Conservation (phyloP, 23 tunicate species). For the Styela clava region DNA sequence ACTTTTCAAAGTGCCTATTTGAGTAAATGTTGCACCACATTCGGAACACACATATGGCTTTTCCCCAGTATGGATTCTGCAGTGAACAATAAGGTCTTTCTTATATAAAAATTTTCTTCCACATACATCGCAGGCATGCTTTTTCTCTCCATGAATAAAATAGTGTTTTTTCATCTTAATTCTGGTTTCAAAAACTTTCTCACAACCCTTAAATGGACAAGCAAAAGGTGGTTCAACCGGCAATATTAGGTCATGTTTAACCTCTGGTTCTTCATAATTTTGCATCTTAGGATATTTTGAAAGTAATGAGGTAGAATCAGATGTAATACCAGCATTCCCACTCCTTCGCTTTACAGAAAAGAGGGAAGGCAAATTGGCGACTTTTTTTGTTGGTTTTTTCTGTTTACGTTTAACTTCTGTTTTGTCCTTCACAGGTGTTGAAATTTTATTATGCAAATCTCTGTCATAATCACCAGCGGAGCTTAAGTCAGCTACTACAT, state of each 20-base stretch:
- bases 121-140: not conserved
- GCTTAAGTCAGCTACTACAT: not conserved
- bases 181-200: not conserved
- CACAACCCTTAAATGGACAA: not conserved
- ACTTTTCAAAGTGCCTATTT: slow-evolving; percentile 47
- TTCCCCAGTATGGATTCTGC: slow-evolving; percentile 66
- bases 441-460: not conserved
- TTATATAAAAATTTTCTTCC: not conserved
- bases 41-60: slow-evolving; percentile 51
- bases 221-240: slow-evolving; percentile 4
- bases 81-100: slow-evolving; percentile 33
- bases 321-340: not conserved
- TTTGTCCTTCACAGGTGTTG: not conserved
- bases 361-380: not conserved
- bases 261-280: not conserved
- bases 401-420: not conserved
- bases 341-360: not conserved
- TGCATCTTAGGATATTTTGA: not conserved
- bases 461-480: no score
- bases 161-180: slow-evolving; percentile 3
- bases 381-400: no score
- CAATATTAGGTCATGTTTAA: not conserved
- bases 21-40: slow-evolving; percentile 63
- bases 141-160: not conserved
- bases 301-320: not conserved